phyloP scores from a whole-genome alignment of 2,888 invertebrate genomes.

The Nemurella pictetii region DNA sequence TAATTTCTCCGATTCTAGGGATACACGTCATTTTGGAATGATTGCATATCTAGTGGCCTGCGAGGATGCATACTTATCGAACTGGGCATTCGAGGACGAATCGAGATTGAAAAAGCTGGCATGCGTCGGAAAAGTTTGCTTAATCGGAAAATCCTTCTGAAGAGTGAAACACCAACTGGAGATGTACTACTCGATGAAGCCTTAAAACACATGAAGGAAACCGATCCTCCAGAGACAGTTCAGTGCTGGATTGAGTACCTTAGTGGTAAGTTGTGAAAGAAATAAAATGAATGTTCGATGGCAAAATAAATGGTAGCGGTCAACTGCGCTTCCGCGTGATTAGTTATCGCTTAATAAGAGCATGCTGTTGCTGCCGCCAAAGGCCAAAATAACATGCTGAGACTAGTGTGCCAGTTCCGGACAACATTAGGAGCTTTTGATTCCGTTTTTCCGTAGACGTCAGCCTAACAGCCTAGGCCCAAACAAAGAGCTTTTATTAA shows the following conservation, averaged over 20 bases:
- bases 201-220: conserved; percentile 96
- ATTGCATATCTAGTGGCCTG: conserved; percentile 98
- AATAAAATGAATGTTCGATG: no score
- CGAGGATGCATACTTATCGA: conserved; percentile 98
- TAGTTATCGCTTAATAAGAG: no score
- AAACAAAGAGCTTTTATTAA: conserved; percentile 43
- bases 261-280: conserved; percentile 75
- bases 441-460: no score
- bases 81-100: conserved; percentile 89
- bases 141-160: conserved; percentile 79
- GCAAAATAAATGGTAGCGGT: no score
- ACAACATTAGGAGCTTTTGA: no score
- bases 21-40: conserved; percentile 99
- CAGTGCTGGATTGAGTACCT: conserved; percentile 99
- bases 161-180: conserved; percentile 92
- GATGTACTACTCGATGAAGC: conserved; percentile 96
- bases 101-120: conserved; percentile 95
- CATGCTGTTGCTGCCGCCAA: no score
- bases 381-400: no score
- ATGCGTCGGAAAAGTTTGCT: conserved; percentile 92
- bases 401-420: no score
- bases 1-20: conserved; percentile 66
- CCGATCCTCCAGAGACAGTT: conserved; percentile 94
- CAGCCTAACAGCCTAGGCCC: no score
- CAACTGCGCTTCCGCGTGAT: no score